phyloP scores from a whole-genome alignment of 2,113 vertebrate species.

The Isurus oxyrinchus region DNA sequence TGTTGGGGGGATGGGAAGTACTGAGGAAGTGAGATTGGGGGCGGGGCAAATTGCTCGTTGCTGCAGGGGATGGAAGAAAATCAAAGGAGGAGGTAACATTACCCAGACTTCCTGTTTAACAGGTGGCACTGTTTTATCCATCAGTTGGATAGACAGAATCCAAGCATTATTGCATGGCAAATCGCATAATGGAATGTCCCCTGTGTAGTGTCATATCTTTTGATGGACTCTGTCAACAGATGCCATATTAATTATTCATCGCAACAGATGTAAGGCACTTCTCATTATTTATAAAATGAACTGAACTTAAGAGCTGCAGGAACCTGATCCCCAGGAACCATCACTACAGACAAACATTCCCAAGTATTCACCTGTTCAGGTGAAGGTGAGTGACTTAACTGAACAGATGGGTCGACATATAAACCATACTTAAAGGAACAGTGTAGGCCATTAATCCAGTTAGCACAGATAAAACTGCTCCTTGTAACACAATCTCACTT shows the following conservation, averaged over 20 bases:
- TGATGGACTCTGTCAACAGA: neutral
- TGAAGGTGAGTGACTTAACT: no score
- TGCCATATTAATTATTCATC: neutral
- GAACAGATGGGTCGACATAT: neutral
- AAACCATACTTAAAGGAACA: neutral
- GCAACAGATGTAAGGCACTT: neutral
- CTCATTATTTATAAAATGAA: neutral
- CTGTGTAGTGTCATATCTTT: neutral
- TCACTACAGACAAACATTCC: neutral
- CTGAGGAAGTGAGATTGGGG: no score
- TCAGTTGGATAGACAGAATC: neutral
- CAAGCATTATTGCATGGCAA: no score
- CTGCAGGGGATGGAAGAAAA: neutral
- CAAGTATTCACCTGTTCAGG: neutral
- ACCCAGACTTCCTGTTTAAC: neutral
- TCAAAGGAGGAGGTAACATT: neutral
- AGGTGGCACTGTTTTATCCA: neutral
- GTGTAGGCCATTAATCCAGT: neutral
- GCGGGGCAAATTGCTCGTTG: neutral
- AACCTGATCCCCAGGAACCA: neutral
- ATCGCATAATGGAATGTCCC: neutral
- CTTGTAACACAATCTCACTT: neutral
- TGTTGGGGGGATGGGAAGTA: no score
- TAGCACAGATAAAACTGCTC: neutral
- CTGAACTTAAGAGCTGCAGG: neutral